Evolutionary conservation across 2,888 invertebrate genomes (phyloP).

Genomic region (Lathronympha strigana): DNA sequence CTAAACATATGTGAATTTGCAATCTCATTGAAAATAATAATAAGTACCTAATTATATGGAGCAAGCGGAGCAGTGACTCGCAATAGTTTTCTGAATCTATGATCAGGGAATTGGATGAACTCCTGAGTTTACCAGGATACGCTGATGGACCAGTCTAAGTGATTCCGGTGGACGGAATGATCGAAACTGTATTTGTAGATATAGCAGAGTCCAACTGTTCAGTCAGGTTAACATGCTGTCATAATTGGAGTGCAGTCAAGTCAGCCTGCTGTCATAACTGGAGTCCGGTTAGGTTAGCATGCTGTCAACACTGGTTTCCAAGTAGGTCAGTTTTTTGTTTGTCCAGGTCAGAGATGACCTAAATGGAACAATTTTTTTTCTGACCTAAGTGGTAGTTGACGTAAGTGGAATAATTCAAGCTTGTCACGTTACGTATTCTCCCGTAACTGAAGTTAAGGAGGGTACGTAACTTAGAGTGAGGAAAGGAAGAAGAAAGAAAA

Average conservation of each 20-base stretch:
- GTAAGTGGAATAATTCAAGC: constrained; percentile 1
- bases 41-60: neutral
- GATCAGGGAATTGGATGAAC: neutral
- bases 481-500: too few relatives aligned
- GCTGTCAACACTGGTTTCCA: neutral
- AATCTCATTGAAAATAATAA: neutral
- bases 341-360: neutral
- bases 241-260: constrained; percentile 2
- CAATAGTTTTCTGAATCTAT: neutral
- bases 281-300: neutral
- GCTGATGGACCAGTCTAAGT: neutral
- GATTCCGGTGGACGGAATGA: constrained; percentile 3
- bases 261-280: neutral
- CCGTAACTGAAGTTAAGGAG: too few relatives aligned
- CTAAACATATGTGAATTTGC: neutral
- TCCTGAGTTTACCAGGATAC: neutral
- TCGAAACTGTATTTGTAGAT: constrained; percentile 3
- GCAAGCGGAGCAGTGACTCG: neutral
- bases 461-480: too few relatives aligned
- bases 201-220: constrained; percentile 4
- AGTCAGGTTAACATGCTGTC: neutral
- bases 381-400: constrained; percentile 4
- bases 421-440: too few relatives aligned
- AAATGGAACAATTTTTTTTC: constrained; percentile 2
- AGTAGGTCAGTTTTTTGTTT: neutral